Conservation (phyloP, 2,797 vertebrate species). For the Pseudomugil tenellus region DNA sequence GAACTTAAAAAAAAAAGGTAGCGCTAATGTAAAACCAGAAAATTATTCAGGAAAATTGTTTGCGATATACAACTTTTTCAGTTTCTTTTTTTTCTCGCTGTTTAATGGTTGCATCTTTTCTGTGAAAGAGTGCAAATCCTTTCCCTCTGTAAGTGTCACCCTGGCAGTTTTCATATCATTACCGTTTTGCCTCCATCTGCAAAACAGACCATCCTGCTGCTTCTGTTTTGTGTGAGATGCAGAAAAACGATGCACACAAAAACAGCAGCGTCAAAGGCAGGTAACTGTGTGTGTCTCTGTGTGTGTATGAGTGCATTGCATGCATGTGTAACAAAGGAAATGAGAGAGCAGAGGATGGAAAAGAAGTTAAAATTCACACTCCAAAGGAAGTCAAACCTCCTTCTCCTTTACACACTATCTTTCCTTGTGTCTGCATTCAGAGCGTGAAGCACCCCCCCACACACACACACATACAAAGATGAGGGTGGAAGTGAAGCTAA, state of each 20-base stretch:
- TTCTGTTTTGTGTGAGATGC: constrained; percentile 60
- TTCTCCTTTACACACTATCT: constrained; percentile 32
- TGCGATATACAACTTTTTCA: background rate
- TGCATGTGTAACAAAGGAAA: constrained; percentile 49
- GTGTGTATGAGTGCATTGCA: constrained; percentile 6
- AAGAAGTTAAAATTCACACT: constrained; percentile 52
- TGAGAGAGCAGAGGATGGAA: constrained; percentile 24
- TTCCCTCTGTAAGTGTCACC: constrained; percentile 68
- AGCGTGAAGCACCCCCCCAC: background rate
- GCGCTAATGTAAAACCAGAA: constrained; percentile 34
- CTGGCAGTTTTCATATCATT: constrained; percentile 74
- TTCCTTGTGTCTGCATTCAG: constrained; percentile 22
- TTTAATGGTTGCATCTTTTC: constrained; percentile 54
- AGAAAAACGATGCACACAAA: constrained; percentile 39
- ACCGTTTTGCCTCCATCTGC: constrained; percentile 74
- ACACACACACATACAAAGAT: constrained; percentile 9
- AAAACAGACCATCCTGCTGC: constrained; percentile 69
- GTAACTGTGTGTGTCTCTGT: constrained; percentile 24
- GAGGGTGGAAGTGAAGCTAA: constrained; percentile 48
- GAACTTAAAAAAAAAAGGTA: constrained; percentile 55
- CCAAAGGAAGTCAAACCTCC: constrained; percentile 50
- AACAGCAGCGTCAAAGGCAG: constrained; percentile 48
- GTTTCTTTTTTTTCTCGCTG: constrained; percentile 34
- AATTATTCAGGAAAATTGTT: constrained; percentile 19
- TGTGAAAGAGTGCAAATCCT: constrained; percentile 48